Base-by-base conservation (phyloP, 2,888 invertebrate species). In the Dasysyrphus albostriatus region DNA sequence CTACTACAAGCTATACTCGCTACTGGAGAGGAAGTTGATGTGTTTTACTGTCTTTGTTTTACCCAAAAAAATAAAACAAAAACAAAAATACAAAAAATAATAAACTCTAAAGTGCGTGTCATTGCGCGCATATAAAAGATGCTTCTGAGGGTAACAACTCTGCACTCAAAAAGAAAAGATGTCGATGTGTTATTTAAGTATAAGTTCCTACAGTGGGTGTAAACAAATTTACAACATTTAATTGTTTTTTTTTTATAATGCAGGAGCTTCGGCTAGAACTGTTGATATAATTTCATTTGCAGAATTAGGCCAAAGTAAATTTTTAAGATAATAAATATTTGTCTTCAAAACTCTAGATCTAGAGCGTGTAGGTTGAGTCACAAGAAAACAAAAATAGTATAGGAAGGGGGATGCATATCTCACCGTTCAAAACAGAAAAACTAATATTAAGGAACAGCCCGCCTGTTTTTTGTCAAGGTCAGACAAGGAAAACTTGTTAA, bases 1-100 rank as follows among this genome's bases (percentile, higher is more conserved):
- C 72, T 42, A 42, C 67, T 51, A 24, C 3, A 24, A 24, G 24
- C 37, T 59, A n/a, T n/a, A 42, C 65, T 59, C 29, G 44, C 58
- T 32, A 58, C 79, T 75, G 70, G 78, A 87, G 75, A 87, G 87
- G 87, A 87, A 87, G 87, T 87, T 59, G 74, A 83, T 82, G 78
- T 81, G 81, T 85, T 81, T 85, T 78, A 76, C 76, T 73, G 75
- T 49, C 72, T 80, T 76, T 80, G 65, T 73, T 72, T 76, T 32
- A 67, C 47, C 73, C 39, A 29, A 82, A 44, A 47, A 29, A 72
- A 44, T 54, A 67, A 79, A 4, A n/a, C n/a, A n/a, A n/a, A n/a
- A n/a, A n/a, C n/a, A n/a, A 51, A 19, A 69, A 59, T 51, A 63
- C 42, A 61, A 54, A 67, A 76, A 9, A 67, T 34, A 79, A 75